Conservation (phyloP, 2,797 vertebrate genomes). For the Anguilla obscura region DNA sequence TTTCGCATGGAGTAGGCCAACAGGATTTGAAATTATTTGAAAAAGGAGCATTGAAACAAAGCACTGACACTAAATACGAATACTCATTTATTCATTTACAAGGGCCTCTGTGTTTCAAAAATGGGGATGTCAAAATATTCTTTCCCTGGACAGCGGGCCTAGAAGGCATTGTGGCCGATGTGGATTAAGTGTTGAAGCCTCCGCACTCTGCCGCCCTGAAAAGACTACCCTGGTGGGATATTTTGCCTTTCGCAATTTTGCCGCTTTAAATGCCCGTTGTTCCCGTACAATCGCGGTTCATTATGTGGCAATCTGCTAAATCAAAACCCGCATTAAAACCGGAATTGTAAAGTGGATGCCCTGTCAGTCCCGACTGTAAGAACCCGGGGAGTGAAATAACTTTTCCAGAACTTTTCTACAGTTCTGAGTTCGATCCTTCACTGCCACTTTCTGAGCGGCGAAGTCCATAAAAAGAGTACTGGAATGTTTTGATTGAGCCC, state of each 20-base stretch:
- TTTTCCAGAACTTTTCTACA: constrained; percentile 63
- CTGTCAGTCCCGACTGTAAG: constrained; percentile 56
- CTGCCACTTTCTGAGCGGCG: constrained; percentile 75
- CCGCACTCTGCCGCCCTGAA: constrained; percentile 72
- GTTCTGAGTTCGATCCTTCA: constrained; percentile 69
- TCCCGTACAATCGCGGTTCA: constrained; percentile 82
- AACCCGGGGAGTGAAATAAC: constrained; percentile 65
- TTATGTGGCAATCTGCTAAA: constrained; percentile 88
- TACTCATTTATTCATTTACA: not conserved
- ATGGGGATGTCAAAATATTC: constrained; percentile 70
- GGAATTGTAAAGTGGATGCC: constrained; percentile 70
- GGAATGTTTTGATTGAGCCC: constrained; percentile 88
- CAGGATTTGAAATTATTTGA: constrained; percentile 41
- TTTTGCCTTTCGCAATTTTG: constrained; percentile 74
- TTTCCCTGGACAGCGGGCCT: constrained; percentile 68
- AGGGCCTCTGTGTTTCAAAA: constrained; percentile 62
- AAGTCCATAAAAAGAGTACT: constrained; percentile 80
- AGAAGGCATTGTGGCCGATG: constrained; percentile 72
- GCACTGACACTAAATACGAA: not conserved
- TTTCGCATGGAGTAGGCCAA: constrained; percentile 59
- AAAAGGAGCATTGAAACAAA: constrained; percentile 57
- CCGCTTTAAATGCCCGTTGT: constrained; percentile 79
- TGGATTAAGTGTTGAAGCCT: constrained; percentile 85
- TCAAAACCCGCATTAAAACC: constrained; percentile 68
- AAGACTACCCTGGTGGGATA: constrained; percentile 82